These are phyloP conservation scores for Zoroaster sp. DNA, from an alignment of 53 echinoderm and acorn worm genomes.

Conservation along the genomic window DNA sequence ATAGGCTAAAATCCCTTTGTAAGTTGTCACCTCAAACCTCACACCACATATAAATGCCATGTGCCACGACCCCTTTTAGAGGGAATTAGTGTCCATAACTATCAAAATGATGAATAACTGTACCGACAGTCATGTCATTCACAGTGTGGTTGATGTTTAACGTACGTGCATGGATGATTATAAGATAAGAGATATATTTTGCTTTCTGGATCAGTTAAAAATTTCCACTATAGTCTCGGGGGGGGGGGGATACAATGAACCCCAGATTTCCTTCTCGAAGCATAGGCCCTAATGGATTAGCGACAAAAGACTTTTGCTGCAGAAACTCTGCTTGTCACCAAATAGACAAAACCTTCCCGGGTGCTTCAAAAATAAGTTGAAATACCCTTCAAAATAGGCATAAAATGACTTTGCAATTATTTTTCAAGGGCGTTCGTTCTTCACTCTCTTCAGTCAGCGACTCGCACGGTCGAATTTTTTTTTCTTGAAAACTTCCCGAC, in stretches of 20 bases:
- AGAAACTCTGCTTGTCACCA: neutral
- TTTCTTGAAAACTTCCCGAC: neutral
- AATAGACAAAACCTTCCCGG: neutral
- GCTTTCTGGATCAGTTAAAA: too few relatives aligned
- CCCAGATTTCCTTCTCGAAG: too few relatives aligned
- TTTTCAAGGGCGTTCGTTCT: neutral
- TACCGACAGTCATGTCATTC: too few relatives aligned
- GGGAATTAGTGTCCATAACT: too few relatives aligned
- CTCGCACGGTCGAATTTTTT: neutral
- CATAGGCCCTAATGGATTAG: too few relatives aligned
- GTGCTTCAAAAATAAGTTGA: too few relatives aligned
- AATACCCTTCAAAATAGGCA: neutral
- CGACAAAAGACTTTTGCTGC: neutral
- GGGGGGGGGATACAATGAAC: too few relatives aligned
- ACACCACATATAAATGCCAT: neutral
- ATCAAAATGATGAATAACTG: too few relatives aligned
- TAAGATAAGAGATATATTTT: too few relatives aligned
- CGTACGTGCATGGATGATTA: too few relatives aligned
- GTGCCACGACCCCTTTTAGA: constrained; percentile 51
- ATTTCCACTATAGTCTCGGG: too few relatives aligned
- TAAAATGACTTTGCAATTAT: neutral
- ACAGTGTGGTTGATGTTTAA: too few relatives aligned
- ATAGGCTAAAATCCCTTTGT: neutral
- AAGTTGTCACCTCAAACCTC: neutral
- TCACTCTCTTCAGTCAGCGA: neutral